Conservation (phyloP, 2,113 vertebrate species). For the Clarias magur region DNA sequence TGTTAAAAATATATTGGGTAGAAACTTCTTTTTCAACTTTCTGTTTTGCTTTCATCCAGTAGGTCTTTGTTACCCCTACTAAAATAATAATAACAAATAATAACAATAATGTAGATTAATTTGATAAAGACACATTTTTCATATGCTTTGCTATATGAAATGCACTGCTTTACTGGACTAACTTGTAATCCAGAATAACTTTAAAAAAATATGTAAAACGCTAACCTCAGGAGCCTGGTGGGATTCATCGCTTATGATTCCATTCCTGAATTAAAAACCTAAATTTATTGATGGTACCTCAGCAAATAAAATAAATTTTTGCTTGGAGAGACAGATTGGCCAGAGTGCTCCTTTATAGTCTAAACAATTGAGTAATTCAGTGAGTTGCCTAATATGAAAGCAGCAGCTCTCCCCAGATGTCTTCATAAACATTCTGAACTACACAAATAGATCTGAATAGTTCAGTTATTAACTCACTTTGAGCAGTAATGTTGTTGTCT, state of each 20-base stretch:
- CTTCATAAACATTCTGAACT: background rate
- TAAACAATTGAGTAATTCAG: background rate
- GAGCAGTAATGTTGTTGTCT: background rate
- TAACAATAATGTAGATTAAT: background rate
- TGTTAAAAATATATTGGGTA: too few relatives aligned
- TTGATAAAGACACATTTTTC: background rate
- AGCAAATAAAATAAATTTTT: background rate
- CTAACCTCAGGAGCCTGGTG: background rate
- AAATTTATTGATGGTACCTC: background rate
- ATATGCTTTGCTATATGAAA: background rate
- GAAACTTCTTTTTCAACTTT: too few relatives aligned
- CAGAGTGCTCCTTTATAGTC: background rate
- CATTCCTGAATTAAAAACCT: background rate
- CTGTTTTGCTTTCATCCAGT: background rate
- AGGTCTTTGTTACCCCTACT: background rate
- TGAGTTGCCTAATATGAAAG: slow-evolving; percentile 3
- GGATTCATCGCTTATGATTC: background rate
- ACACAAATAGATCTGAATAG: background rate
- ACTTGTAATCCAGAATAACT: background rate
- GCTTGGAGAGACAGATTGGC: background rate
- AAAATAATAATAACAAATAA: background rate
- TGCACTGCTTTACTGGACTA: background rate
- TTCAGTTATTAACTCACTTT: background rate
- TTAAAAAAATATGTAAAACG: background rate
- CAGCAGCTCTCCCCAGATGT: background rate